Percentiles rank a stretch among this genome's conserved stretches.
Evolutionary conservation across 2,888 invertebrate species (phyloP).

Genomic region (Cataglyphis altisquamis): DNA sequence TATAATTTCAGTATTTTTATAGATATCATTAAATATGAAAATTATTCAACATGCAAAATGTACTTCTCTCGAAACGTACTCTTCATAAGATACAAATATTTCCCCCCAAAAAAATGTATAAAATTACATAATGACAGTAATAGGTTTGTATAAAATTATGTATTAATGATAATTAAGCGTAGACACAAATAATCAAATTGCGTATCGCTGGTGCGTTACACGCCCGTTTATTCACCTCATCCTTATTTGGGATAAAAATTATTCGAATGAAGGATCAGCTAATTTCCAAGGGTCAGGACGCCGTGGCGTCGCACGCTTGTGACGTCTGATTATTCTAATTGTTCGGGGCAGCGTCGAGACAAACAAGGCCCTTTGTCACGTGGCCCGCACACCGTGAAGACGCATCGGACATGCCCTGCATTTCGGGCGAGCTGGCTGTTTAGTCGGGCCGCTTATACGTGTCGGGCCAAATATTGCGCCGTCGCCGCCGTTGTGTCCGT

Average conservation of each 20-base stretch:
- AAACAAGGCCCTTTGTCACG: constrained; percentile 70
- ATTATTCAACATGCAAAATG: background rate
- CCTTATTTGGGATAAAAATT: background rate
- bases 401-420: constrained; percentile 73
- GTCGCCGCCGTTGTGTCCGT: constrained; percentile 43
- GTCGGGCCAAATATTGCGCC: constrained; percentile 66
- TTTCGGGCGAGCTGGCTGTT: constrained; percentile 68
- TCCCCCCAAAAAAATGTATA: no score
- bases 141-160: background rate
- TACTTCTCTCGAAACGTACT: no score
- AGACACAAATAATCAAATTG: background rate
- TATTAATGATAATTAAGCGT: background rate
- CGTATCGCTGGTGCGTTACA: background rate
- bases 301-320: constrained; percentile 19
- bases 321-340: constrained; percentile 55
- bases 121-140: no score
- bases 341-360: constrained; percentile 49
- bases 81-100: no score
- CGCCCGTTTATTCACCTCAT: background rate
- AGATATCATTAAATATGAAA: background rate
- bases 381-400: constrained; percentile 73
- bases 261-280: background rate
- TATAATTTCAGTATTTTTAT: background rate
- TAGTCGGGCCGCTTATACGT: constrained; percentile 62
- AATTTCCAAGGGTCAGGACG: background rate